phyloP scores from a whole-genome alignment of 2,888 invertebrate genomes.

The Dilophus febrilis region DNA sequence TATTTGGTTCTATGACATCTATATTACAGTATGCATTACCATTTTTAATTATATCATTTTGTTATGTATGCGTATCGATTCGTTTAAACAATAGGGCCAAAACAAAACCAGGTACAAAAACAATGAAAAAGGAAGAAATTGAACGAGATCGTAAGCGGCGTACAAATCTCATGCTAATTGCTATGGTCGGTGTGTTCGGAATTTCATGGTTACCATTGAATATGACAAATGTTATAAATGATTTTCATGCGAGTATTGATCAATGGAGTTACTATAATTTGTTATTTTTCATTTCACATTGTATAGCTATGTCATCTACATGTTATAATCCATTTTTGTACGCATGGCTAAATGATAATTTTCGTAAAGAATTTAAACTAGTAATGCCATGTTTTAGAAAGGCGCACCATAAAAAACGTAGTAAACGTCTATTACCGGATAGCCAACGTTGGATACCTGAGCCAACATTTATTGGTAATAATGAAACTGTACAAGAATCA shows the following conservation, averaged over 20 bases:
- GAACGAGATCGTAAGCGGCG: constrained; percentile 79
- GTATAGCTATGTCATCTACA: constrained; percentile 88
- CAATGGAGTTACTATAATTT: constrained; percentile 67
- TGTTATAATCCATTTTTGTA: constrained; percentile 95
- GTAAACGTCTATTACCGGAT: constrained; percentile 10
- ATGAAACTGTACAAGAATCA: constrained; percentile 54
- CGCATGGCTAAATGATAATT: constrained; percentile 89
- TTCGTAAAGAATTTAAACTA: constrained; percentile 81
- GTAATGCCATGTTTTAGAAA: constrained; percentile 48
- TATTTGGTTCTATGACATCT: constrained; percentile 77
- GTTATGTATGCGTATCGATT: constrained; percentile 82
- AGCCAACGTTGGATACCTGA: constrained; percentile 28
- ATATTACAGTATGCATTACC: constrained; percentile 88
- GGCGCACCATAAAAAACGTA: constrained; percentile 20
- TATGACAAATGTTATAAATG: constrained; percentile 69
- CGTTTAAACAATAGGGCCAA: constrained; percentile 70
- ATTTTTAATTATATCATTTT: constrained; percentile 83
- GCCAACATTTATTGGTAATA: constrained; percentile 57
- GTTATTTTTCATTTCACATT: constrained; percentile 79
- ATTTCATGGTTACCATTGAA: constrained; percentile 93
- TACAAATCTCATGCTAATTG: constrained; percentile 92
- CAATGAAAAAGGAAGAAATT: constrained; percentile 71
- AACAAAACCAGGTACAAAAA: constrained; percentile 69
- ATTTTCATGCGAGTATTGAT: constrained; percentile 61
- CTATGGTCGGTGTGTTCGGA: constrained; percentile 93